phyloP scores from a whole-genome alignment of 2,888 invertebrate species.

The Conus canariensis region DNA sequence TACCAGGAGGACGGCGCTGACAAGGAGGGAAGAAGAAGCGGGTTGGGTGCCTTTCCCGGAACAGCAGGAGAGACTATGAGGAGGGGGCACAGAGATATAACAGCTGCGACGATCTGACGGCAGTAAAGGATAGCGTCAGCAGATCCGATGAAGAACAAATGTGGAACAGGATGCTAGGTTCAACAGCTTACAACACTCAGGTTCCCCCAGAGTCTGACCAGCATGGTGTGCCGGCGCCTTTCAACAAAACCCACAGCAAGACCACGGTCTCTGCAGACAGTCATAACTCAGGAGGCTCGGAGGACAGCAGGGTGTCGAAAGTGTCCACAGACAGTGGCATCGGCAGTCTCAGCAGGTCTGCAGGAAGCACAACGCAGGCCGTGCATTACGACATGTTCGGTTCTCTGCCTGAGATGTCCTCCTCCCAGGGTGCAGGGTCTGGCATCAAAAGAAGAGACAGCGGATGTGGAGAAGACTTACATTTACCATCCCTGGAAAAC shows the following conservation, averaged over 20 bases:
- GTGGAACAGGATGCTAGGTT: neutral
- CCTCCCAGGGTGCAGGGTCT: neutral
- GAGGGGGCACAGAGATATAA: neutral
- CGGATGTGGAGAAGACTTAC: neutral
- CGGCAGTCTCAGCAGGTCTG: constrained; percentile 66
- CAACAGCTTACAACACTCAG: neutral
- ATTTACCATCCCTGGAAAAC: constrained; percentile 16
- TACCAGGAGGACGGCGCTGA: neutral
- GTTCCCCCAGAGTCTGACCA: neutral
- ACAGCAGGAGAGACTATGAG: neutral
- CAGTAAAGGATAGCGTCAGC: neutral
- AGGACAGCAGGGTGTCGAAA: constrained; percentile 46
- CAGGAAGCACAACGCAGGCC: constrained; percentile 61
- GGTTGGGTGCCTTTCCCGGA: neutral
- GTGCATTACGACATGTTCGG: neutral
- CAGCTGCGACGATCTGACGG: neutral
- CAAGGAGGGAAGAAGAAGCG: neutral
- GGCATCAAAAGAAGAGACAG: constrained; percentile 13
- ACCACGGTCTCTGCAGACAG: constrained; percentile 29
- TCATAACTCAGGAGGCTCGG: neutral
- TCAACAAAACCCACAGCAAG: constrained; percentile 22
- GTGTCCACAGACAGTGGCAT: constrained; percentile 68
- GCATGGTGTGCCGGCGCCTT: neutral
- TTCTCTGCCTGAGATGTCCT: constrained; percentile 41
- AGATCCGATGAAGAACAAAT: neutral